These are phyloP conservation scores for Enhydra lutris DNA, from an alignment of 2,113 vertebrate genomes.

Conservation along the genomic window DNA sequence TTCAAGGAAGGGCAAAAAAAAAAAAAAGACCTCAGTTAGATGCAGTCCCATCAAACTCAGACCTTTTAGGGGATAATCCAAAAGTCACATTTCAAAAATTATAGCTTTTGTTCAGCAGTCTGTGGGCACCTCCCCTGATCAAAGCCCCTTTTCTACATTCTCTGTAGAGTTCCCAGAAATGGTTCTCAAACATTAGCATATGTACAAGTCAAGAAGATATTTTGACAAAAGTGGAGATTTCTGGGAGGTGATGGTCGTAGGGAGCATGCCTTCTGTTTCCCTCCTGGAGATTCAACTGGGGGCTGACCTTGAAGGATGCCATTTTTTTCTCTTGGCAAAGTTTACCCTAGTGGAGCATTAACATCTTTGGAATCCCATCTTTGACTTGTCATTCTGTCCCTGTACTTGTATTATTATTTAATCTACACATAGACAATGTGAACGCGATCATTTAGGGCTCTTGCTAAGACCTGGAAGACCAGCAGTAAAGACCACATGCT, in stretches of 20 bases:
- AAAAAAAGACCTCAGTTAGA: neutral
- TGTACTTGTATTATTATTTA: neutral
- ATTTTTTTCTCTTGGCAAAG: neutral
- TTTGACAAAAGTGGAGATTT: neutral
- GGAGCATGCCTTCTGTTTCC: neutral
- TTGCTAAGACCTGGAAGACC: neutral
- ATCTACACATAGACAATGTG: neutral
- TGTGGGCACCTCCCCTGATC: neutral
- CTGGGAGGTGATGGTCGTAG: neutral
- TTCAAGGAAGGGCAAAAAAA: neutral
- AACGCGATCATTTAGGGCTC: neutral
- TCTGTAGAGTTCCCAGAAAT: neutral
- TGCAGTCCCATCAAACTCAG: neutral
- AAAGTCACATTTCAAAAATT: conserved; percentile 33
- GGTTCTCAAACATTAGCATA: conserved; percentile 9
- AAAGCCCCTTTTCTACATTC: neutral
- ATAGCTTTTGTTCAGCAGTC: conserved; percentile 26
- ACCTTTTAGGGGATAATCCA: neutral
- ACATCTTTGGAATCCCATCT: neutral
- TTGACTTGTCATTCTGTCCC: neutral
- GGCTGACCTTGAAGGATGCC: neutral
- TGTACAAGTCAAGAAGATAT: neutral
- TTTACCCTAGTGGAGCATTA: neutral
- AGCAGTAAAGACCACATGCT: neutral
- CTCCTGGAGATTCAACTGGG: neutral